Evolutionary conservation across 1,140 invertebrate genomes (phyloP).

Genomic region (Formica selysi): DNA sequence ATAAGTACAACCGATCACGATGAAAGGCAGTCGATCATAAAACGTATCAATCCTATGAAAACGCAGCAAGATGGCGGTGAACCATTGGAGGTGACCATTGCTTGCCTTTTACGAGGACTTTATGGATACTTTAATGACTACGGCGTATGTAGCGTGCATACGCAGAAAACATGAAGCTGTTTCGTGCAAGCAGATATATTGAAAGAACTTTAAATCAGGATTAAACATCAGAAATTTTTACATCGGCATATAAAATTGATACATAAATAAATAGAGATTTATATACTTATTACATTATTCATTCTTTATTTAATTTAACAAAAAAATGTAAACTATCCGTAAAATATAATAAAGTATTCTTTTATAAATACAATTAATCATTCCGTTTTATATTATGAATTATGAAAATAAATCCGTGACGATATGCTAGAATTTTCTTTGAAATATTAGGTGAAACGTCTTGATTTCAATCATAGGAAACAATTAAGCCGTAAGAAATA

Average conservation of each 20-base stretch:
- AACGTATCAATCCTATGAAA: conserved; percentile 49
- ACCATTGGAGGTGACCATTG: conserved; percentile 40
- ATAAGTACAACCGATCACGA: not conserved
- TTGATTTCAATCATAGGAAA: conserved; percentile 54
- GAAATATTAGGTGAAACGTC: conserved; percentile 36
- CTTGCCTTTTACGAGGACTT: conserved; percentile 56
- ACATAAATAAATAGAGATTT: not conserved
- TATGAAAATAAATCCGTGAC: not conserved
- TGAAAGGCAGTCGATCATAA: conserved; percentile 36
- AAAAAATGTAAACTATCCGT: not conserved
- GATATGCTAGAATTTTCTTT: not conserved
- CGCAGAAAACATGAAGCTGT: conserved; percentile 32
- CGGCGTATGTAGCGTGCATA: conserved; percentile 1
- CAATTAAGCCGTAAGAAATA: conserved; percentile 55
- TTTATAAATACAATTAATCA: not conserved
- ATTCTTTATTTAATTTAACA: not conserved
- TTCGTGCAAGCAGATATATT: conserved; percentile 31
- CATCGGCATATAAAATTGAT: not conserved
- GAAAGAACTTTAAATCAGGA: not conserved
- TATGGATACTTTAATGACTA: conserved; percentile 56
- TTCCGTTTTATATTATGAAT: not conserved
- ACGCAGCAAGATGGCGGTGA: conserved; percentile 56
- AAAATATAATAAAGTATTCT: conserved; percentile 13
- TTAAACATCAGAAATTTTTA: conserved; percentile 18
- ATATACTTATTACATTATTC: not conserved